Evolutionary conservation across 2,797 vertebrate genomes (phyloP).

Genomic region (Galagoides demidoff): DNA sequence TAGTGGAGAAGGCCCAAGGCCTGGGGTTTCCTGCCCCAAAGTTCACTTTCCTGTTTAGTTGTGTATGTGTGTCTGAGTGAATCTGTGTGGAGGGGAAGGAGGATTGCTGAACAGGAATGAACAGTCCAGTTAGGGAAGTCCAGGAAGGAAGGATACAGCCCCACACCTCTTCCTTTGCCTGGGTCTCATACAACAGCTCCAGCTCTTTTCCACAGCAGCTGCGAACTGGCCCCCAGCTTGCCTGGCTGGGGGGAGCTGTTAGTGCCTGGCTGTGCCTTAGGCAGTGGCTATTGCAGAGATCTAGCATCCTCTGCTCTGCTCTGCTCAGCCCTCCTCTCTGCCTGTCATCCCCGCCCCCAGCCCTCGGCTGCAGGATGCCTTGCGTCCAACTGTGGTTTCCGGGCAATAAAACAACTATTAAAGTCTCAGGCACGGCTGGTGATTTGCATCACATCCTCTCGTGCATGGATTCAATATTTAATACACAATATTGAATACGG

Average conservation of each 20-base stretch:
- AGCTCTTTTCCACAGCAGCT: constrained; percentile 30
- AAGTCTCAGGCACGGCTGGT: constrained; percentile 87
- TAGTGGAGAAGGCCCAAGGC: neutral
- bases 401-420: constrained; percentile 87
- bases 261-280: neutral
- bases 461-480: constrained; percentile 88
- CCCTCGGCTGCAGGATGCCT: constrained; percentile 80
- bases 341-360: constrained; percentile 60
- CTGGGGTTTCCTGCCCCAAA: neutral
- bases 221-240: neutral
- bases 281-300: constrained; percentile 13
- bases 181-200: constrained; percentile 13
- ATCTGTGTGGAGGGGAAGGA: constrained; percentile 41
- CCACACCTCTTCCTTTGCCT: constrained; percentile 75
- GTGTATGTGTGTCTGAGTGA: neutral
- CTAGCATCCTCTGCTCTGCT: neutral
- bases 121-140: constrained; percentile 67
- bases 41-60: constrained; percentile 69
- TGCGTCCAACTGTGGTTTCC: constrained; percentile 86
- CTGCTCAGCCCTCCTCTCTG: neutral
- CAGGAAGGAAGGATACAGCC: constrained; percentile 75
- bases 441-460: constrained; percentile 87
- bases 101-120: constrained; percentile 55
- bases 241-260: neutral
- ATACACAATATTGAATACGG: constrained; percentile 88